phyloP scores from a whole-genome alignment of 2,113 vertebrate genomes.

The Caranx melampygus region DNA sequence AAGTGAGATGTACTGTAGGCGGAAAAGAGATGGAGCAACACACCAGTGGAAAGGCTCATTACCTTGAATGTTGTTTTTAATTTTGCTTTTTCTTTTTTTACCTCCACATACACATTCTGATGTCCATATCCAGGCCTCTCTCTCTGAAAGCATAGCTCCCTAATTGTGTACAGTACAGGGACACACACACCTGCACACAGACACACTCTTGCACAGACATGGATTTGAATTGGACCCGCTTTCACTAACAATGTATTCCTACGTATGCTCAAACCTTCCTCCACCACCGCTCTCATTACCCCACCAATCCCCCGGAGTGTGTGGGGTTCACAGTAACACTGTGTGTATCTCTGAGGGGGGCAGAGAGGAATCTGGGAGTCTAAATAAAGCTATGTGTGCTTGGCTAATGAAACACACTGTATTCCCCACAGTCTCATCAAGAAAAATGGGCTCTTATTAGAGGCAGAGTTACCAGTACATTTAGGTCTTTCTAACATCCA shows the following conservation, averaged over 20 bases:
- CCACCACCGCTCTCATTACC: neutral
- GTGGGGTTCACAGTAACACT: slow-evolving; percentile 69
- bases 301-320: slow-evolving; percentile 59
- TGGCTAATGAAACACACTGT: slow-evolving; percentile 75
- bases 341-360: slow-evolving; percentile 64
- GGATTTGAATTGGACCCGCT: neutral
- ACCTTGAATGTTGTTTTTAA: neutral
- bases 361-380: slow-evolving; percentile 69
- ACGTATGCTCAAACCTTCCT: slow-evolving; percentile 19
- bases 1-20: slow-evolving; percentile 5
- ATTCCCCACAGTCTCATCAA: slow-evolving; percentile 75
- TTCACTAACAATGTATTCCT: slow-evolving; percentile 13
- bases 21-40: neutral
- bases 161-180: neutral
- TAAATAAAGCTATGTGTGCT: slow-evolving; percentile 78
- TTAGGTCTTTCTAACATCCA: slow-evolving; percentile 42
- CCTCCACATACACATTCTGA: neutral
- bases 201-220: neutral
- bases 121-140: neutral
- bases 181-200: neutral
- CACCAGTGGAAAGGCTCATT: neutral
- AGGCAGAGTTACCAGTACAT: slow-evolving; percentile 48
- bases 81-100: neutral
- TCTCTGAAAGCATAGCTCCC: slow-evolving; percentile 13
- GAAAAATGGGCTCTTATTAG: slow-evolving; percentile 66